phyloP scores from a whole-genome alignment of 2,113 vertebrate species.

The Neotoma lepida region DNA sequence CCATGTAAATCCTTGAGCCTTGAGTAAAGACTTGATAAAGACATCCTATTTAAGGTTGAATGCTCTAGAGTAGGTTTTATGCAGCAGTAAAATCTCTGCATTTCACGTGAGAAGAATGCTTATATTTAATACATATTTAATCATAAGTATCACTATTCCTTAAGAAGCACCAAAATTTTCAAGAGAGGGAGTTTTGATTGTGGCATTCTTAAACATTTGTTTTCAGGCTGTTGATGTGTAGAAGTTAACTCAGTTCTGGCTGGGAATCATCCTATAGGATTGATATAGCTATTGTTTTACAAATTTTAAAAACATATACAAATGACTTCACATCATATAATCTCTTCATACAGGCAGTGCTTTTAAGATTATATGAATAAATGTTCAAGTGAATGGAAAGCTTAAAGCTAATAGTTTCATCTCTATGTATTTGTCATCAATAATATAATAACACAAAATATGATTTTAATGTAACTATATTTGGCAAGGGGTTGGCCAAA shows the following conservation, averaged over 20 bases:
- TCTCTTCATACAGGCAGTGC: neutral
- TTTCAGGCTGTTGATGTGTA: neutral
- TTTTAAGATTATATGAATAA: neutral
- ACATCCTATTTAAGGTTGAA: neutral
- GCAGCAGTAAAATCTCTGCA: neutral
- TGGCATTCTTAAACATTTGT: neutral
- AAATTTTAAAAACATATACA: neutral
- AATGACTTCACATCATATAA: neutral
- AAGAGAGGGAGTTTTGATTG: neutral
- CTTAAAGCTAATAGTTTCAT: neutral
- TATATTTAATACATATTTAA: neutral
- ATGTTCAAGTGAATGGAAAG: neutral
- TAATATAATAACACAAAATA: neutral
- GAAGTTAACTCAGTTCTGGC: neutral
- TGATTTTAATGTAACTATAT: neutral
- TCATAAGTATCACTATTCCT: neutral
- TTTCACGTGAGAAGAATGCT: neutral
- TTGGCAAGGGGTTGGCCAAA: neutral
- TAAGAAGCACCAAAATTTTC: neutral
- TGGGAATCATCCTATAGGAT: neutral
- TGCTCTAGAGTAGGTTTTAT: neutral
- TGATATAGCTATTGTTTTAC: neutral
- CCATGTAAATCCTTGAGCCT: neutral
- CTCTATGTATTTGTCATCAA: neutral
- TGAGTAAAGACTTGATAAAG: neutral